Percentiles rank a stretch among this genome's conserved stretches.
Evolutionary conservation across 2,888 invertebrate species (phyloP).

Genomic region (Pycnomerus fuliginosus): DNA sequence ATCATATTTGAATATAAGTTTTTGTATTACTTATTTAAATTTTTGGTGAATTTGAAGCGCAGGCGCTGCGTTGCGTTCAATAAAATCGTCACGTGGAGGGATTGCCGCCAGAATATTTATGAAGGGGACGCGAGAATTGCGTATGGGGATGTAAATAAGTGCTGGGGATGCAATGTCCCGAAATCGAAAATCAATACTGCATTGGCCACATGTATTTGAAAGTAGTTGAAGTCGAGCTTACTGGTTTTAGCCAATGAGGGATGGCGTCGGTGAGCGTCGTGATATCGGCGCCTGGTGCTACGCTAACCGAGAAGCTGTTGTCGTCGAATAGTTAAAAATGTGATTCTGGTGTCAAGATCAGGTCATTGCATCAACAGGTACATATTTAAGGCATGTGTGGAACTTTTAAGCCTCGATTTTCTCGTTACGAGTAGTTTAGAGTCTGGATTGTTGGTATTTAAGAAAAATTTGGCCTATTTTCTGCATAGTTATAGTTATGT

Average conservation of each 20-base stretch:
- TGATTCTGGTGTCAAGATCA: too few species aligned
- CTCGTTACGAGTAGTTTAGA: conserved; percentile 27
- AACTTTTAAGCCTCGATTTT: conserved; percentile 24
- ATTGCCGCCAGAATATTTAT: conserved; percentile 19
- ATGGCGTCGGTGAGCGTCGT: conserved; percentile 19
- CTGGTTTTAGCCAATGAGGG: background rate
- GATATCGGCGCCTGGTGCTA: too few species aligned
- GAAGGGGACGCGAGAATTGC: conserved; percentile 12
- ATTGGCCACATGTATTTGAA: conserved; percentile 27
- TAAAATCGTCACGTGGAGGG: conserved; percentile 21
- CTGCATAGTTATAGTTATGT: conserved; percentile 29
- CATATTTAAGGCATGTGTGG: conserved; percentile 32
- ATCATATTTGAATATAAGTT: too few species aligned
- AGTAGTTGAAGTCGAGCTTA: conserved; percentile 15
- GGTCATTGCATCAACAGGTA: conserved; percentile 38
- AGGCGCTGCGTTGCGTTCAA: too few species aligned
- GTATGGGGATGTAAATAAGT: conserved; percentile 16
- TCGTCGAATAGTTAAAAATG: too few species aligned
- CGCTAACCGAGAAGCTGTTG: too few species aligned
- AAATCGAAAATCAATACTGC: conserved; percentile 43
- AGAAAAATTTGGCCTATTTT: conserved; percentile 13
- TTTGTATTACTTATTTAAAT: too few species aligned
- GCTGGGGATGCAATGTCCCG: conserved; percentile 29
- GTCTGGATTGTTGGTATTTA: conserved; percentile 19
- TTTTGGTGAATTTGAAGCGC: too few species aligned